Conservation (phyloP, 2,113 vertebrate genomes). For the Prionailurus viverrinus region DNA sequence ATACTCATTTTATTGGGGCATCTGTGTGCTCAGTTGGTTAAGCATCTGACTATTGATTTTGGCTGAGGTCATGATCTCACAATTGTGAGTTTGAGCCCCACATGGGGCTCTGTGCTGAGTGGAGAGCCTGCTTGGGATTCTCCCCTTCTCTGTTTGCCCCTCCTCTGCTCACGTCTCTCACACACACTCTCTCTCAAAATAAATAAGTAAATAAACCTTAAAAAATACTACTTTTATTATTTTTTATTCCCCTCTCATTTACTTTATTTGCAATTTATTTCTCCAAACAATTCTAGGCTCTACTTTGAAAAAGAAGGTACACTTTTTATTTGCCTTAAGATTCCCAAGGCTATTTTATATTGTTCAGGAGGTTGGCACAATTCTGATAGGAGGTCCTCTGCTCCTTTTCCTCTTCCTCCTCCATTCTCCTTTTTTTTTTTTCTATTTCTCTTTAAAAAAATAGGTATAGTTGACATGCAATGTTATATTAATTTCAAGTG, state of each 20-base stretch:
- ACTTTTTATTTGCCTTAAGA: background rate
- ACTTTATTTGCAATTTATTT: background rate
- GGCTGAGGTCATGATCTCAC: too few species aligned
- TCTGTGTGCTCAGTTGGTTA: too few species aligned
- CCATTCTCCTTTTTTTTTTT: background rate
- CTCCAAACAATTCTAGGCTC: background rate
- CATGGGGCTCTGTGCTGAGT: too few species aligned
- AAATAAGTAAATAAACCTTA: background rate
- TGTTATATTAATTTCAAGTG: background rate
- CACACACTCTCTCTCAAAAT: too few species aligned
- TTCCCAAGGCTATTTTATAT: background rate
- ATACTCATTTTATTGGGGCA: background rate
- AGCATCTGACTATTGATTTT: too few species aligned
- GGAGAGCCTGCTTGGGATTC: too few species aligned
- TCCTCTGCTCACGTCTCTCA: too few species aligned
- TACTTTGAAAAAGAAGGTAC: background rate
- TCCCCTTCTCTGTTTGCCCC: too few species aligned
- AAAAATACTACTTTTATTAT: background rate
- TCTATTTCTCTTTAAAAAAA: background rate
- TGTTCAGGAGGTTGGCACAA: background rate
- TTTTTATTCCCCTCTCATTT: background rate
- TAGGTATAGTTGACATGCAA: background rate
- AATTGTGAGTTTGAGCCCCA: too few species aligned
- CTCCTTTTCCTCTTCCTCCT: background rate
- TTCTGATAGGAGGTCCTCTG: accelerated